A percentile compares a stretch with the other conserved stretches of the same genome.
phyloP scores from a whole-genome alignment of 2,888 invertebrate species.

The Limnephilus auricula region DNA sequence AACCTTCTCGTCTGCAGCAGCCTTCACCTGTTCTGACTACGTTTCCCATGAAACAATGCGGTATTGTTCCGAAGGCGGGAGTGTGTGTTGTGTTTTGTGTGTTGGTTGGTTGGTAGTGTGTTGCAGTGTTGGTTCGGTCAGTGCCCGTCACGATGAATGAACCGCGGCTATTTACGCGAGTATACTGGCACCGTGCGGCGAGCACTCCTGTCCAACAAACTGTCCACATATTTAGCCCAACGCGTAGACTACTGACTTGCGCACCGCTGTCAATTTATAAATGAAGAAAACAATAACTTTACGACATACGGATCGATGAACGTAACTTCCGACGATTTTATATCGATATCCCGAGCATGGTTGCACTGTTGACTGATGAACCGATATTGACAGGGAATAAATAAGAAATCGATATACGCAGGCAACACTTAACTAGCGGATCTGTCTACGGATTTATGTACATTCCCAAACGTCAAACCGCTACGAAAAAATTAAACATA shows the following conservation, averaged over 20 bases:
- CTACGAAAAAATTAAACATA: too few relatives aligned
- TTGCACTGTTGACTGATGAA: too few relatives aligned
- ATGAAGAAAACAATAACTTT: too few relatives aligned
- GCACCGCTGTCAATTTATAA: not conserved
- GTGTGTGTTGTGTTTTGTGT: not conserved
- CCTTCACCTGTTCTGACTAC: not conserved
- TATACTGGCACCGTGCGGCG: not conserved
- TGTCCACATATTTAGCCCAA: not conserved
- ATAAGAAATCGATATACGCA: too few relatives aligned
- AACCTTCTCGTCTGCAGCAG: not conserved
- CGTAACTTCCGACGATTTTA: too few relatives aligned
- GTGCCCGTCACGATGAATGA: conserved; percentile 19
- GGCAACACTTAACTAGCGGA: too few relatives aligned
- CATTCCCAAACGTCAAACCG: too few relatives aligned
- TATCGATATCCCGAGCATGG: too few relatives aligned
- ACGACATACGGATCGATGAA: too few relatives aligned
- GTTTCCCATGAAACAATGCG: not conserved
- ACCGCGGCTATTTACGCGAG: not conserved
- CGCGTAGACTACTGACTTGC: not conserved
- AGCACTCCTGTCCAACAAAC: not conserved
- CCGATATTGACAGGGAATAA: too few relatives aligned
- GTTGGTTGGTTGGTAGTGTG: not conserved
- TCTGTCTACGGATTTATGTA: too few relatives aligned
- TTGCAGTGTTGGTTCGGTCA: not conserved
- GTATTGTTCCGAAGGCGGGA: not conserved